Base-by-base conservation (phyloP, 2,888 invertebrate species). In the Rhorus exstirpatorius region DNA sequence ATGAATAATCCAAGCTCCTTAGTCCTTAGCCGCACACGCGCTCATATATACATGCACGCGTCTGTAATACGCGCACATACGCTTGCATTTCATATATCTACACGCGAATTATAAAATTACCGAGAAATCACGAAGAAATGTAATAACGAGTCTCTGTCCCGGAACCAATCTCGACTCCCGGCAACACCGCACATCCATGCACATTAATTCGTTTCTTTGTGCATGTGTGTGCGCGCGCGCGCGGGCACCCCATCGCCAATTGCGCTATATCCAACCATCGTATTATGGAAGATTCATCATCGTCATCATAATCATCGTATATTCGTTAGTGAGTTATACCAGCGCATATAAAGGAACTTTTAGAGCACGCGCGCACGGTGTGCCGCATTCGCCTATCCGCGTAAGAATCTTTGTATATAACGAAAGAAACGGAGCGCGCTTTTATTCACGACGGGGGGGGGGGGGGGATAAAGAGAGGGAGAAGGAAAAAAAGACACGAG, bases 271-370 rank as follows among this genome's bases (percentile, higher is more conserved):
- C 31, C 65, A 24, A 55, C 24, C 41, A 38, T 58, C 58, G 65
- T 76, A 71, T 83, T 79, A 83, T 65, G 58, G 58, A 76, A 76
- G 75, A 76, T 83, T 83, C 83, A 83, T 83, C 83, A 71, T 83
- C 83, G 79, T 79, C 83, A 70, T 83, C 65, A 61, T 83, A 79
- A 83, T 83, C 78, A 82, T 79, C 79, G 55, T 76, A 83, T 83
- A 83, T 83, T 83, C 83, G 79, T 79, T 79, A 79, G 79, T 67
- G 76, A 76, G 58, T 76, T 76, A 67, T 67, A 63, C 17, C 12
- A 19, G 55, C 38, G 41, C 60, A 44, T 21, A 60, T 38, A 38
- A n/a, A n/a, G 51, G 24, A 67, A 68, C 55, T 55, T 70, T 17
- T 41, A 41, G 41, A 70, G 67, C 74, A 41, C 75, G 63, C 55